Percentiles rank a stretch among this genome's conserved stretches.
Evolutionary conservation across 2,888 invertebrate genomes (phyloP).

Genomic region (Agonopterix subpropinquella): DNA sequence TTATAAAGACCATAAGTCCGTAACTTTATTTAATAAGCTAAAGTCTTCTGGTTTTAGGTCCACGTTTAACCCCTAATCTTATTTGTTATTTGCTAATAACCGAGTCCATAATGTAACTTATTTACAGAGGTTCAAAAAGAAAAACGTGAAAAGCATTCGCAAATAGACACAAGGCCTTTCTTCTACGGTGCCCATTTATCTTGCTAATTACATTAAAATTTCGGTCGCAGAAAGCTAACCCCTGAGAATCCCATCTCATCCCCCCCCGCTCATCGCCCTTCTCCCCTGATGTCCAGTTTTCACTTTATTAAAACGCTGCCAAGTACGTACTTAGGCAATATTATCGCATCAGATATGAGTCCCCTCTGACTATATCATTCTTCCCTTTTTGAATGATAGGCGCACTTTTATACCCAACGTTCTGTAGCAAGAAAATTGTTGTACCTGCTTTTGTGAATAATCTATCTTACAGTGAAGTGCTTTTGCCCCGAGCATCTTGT

Average conservation of each 20-base stretch:
- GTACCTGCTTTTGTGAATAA: neutral
- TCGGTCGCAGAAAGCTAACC: slow-evolving; percentile 26
- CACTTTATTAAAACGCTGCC: slow-evolving; percentile 25
- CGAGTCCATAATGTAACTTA: no score
- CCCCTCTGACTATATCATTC: neutral
- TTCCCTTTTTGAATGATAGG: neutral
- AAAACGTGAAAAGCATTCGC: neutral
- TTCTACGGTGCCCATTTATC: slow-evolving; percentile 33
- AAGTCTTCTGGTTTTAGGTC: no score
- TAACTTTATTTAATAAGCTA: no score
- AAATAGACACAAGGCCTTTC: neutral
- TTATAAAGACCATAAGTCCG: no score
- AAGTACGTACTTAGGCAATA: slow-evolving; percentile 19
- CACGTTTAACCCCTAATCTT: no score
- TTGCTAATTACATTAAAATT: slow-evolving; percentile 34
- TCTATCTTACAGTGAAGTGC: neutral
- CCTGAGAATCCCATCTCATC: slow-evolving; percentile 7
- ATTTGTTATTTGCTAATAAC: no score
- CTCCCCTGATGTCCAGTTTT: slow-evolving; percentile 17
- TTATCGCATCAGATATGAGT: slow-evolving; percentile 17
- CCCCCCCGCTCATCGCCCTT: slow-evolving; percentile 6
- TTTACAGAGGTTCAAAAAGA: neutral
- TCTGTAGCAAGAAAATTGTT: neutral
- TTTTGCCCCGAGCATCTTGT: neutral
- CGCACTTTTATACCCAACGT: neutral